Percentiles rank a stretch among this genome's conserved stretches.
Conservation (phyloP, 2,113 vertebrate genomes). For the Macquaria australasica region DNA sequence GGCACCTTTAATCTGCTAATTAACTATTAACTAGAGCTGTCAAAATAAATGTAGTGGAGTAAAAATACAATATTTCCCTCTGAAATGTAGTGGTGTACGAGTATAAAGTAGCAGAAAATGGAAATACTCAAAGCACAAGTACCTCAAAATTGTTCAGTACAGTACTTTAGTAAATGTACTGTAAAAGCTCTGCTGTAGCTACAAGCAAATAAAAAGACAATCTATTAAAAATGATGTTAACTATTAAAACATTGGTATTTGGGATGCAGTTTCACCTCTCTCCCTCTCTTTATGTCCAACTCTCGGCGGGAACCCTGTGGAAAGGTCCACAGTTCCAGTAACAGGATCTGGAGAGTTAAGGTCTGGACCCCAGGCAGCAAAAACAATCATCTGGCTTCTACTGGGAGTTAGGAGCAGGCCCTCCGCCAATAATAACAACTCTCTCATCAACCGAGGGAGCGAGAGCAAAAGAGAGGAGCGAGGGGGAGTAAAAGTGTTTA, state of each 20-base stretch:
- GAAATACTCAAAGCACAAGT: background rate
- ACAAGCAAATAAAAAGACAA: conserved; percentile 16
- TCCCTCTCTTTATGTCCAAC: conserved; percentile 27
- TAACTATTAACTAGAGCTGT: background rate
- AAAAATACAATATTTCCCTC: background rate
- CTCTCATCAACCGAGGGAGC: conserved; percentile 69
- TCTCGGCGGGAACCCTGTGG: conserved; percentile 52
- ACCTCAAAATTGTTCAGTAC: background rate
- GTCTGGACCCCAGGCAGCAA: conserved; percentile 77
- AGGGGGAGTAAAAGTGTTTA: conserved; percentile 75
- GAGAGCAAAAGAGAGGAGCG: conserved; percentile 52
- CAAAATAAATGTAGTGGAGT: background rate
- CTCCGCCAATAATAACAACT: conserved; percentile 84
- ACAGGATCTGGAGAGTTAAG: conserved; percentile 76
- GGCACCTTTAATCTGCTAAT: background rate
- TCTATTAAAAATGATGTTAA: conserved; percentile 35
- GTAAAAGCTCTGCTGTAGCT: background rate
- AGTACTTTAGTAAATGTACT: background rate
- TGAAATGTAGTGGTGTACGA: background rate
- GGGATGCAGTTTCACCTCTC: conserved; percentile 36
- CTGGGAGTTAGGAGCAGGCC: conserved; percentile 76
- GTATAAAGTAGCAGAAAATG: background rate
- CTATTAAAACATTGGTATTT: conserved; percentile 21
- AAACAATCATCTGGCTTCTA: conserved; percentile 85
- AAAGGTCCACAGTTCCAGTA: conserved; percentile 72